Evolutionary conservation across 1,140 invertebrate genomes (phyloP), one percentile per base, ranked within the genome.

Genomic region (Papilio polytes): DNA sequence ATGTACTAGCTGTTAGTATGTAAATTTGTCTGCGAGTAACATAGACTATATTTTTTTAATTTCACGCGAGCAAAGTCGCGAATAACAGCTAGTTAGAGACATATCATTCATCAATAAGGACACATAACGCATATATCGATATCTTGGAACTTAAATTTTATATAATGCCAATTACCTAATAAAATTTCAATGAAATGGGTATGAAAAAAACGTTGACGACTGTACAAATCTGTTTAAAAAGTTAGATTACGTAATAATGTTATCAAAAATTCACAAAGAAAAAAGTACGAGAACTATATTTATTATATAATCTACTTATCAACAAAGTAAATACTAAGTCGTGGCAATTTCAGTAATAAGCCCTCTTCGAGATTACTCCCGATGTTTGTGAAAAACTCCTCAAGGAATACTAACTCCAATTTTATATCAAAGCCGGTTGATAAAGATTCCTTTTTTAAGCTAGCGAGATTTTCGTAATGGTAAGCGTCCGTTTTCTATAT

Each of bases 381-480:
- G 46, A 48, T 51, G 74, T 76, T 76, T 76, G 74, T 46, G 22
- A 76, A 74, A 46, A 22, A 15, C 74, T 76, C 46, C 74, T 51
- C 15, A 51, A 51, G 74, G 74, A 76, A 31, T 76, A 51, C 46
- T 76, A 76, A 76, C 74, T 48, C 74, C 44, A 18, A 76, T 51
- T 10, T 51, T 76, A 48, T 51, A 22, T 20, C 41, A 13, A 51
- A 20, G 63, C 63, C 26, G 13, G 12, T 12, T 70, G 63, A 70
- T 70, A 70, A 31, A 70, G 26, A 31, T 70, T 70, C 26, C 26
- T 63, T 36, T 26, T 70, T 70, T 70, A 31, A 63, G 10, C 6
- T 70, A 70, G 26, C 6, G 26, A 18, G 13, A 70, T 15, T 4
- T 70, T 70, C 2, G 63, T 36, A 12, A 63, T 10, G 36, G 36